Conservation (phyloP, 37 sponge, comb jelly and placozoan species). For the Eunapius fragilis region DNA sequence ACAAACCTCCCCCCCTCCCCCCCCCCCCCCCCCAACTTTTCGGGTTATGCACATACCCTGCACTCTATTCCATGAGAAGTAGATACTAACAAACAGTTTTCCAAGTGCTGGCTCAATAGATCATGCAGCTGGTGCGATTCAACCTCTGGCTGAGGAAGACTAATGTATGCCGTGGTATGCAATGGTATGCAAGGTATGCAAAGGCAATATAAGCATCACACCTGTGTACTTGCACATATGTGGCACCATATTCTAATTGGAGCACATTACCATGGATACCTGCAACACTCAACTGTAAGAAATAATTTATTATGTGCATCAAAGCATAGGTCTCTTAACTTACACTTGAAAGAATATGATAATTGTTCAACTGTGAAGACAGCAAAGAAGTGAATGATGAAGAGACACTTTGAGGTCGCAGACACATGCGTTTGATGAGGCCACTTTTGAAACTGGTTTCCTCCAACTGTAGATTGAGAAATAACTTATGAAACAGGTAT, state of each 20-base stretch:
- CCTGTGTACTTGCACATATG: constrained; percentile 24
- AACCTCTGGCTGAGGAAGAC: background rate
- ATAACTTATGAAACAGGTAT: background rate
- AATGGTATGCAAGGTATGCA: too few species aligned
- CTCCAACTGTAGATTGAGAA: background rate
- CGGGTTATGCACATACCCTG: constrained; percentile 36
- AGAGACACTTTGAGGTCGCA: background rate
- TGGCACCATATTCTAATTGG: constrained; percentile 20
- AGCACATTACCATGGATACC: constrained; percentile 12
- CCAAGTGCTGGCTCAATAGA: constrained; percentile 35
- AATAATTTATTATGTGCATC: background rate
- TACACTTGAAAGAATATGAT: background rate
- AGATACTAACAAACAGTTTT: constrained; percentile 22
- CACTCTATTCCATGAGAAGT: constrained; percentile 3
- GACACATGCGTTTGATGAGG: constrained; percentile 37
- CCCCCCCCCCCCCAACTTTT: too few species aligned
- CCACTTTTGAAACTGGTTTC: background rate
- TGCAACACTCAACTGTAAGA: constrained; percentile 23
- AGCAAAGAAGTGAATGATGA: constrained; percentile 12
- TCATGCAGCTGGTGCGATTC: background rate
- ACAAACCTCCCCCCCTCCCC: too few species aligned
- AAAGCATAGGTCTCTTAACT: background rate
- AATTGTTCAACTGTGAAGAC: background rate
- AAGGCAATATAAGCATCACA: too few species aligned
- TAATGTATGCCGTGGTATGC: too few species aligned